Percentiles rank a stretch among this genome's conserved stretches.
Evolutionary conservation across 37 sponge, comb jelly and placozoan species (phyloP).

Genomic region (Crambe crambe): DNA sequence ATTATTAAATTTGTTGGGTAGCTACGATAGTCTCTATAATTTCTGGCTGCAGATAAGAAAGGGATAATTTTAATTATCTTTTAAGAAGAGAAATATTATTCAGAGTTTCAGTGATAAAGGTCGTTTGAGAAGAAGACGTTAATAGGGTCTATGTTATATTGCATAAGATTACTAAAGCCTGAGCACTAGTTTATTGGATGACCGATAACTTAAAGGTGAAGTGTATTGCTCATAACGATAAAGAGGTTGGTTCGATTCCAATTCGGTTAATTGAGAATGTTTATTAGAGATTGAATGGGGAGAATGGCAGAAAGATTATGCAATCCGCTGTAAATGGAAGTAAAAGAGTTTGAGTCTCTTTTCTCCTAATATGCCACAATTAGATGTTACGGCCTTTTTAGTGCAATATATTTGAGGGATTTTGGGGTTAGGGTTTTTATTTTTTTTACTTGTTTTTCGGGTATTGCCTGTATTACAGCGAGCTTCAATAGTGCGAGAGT

Average conservation of each 20-base stretch:
- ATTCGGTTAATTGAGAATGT: background rate
- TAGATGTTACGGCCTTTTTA: conserved; percentile 61
- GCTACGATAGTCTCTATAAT: conserved; percentile 68
- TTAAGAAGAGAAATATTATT: conserved; percentile 59
- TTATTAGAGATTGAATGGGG: background rate
- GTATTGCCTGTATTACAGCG: conserved; percentile 52
- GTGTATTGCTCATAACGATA: conserved; percentile 59
- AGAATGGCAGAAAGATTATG: background rate
- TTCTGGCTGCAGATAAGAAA: conserved; percentile 67
- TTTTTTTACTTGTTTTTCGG: conserved; percentile 34
- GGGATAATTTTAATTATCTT: no score
- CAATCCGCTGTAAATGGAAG: background rate
- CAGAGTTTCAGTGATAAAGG: conserved; percentile 37
- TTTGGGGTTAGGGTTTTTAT: conserved; percentile 52
- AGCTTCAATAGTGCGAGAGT: conserved; percentile 37
- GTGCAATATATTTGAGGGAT: conserved; percentile 59
- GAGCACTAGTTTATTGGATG: conserved; percentile 32
- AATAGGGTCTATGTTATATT: conserved; percentile 49
- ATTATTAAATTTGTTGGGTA: conserved; percentile 59
- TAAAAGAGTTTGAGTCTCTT: conserved; percentile 18
- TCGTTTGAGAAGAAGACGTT: conserved; percentile 60
- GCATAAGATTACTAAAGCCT: conserved; percentile 51
- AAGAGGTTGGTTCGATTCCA: conserved; percentile 66
- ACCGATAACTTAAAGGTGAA: conserved; percentile 60
- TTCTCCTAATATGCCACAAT: conserved; percentile 67